A percentile compares a stretch with the other conserved stretches of the same genome.
Evolutionary conservation across 2,797 vertebrate genomes (phyloP).

Genomic region (Vespertilio murinus): DNA sequence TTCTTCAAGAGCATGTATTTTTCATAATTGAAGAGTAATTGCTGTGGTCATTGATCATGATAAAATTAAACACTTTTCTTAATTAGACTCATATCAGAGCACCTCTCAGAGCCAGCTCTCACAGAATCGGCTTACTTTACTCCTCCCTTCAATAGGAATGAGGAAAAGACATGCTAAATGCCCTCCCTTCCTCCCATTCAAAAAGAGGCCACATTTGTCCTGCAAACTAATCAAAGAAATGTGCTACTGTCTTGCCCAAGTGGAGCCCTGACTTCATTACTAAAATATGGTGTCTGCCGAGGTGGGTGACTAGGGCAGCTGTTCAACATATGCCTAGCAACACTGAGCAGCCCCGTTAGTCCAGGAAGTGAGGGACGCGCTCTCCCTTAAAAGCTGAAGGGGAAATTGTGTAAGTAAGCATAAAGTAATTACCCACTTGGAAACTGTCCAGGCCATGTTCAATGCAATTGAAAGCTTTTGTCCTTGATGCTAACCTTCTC

Average conservation of each 20-base stretch:
- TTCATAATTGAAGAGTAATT: constrained; percentile 21
- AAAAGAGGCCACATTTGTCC: constrained; percentile 56
- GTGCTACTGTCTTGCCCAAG: constrained; percentile 11
- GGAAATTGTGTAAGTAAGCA: constrained; percentile 72
- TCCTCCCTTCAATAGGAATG: background rate
- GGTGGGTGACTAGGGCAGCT: constrained; percentile 66
- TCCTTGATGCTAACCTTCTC: constrained; percentile 75
- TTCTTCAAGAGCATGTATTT: constrained; percentile 28
- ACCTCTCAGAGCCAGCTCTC: background rate
- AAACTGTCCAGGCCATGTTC: constrained; percentile 66
- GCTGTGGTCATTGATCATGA: constrained; percentile 11
- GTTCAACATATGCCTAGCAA: constrained; percentile 74
- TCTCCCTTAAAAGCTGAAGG: constrained; percentile 59
- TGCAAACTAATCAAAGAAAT: constrained; percentile 63
- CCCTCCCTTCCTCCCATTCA: constrained; percentile 29
- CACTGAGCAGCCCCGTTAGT: background rate
- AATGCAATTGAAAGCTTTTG: constrained; percentile 75
- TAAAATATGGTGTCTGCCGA: constrained; percentile 58
- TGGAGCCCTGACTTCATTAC: constrained; percentile 68
- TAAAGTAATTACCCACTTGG: constrained; percentile 78
- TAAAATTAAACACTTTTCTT: constrained; percentile 56
- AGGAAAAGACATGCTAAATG: background rate
- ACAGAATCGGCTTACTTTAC: background rate
- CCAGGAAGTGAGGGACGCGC: constrained; percentile 54
- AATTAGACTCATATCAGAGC: constrained; percentile 40